Conservation (phyloP, 2,113 vertebrate species). For the Suncus etruscus region DNA sequence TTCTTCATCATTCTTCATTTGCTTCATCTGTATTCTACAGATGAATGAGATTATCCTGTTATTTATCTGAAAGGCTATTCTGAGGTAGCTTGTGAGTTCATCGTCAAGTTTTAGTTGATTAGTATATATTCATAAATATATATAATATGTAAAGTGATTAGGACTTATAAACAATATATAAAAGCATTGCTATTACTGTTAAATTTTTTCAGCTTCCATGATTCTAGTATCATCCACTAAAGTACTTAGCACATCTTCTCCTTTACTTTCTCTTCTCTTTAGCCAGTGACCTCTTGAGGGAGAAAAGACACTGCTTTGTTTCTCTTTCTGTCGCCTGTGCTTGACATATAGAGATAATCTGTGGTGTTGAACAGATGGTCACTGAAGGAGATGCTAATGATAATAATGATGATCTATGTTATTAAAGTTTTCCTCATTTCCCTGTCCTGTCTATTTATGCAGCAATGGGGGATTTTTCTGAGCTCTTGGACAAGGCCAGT, state of each 20-base stretch:
- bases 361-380: not conserved
- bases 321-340: not conserved
- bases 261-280: not conserved
- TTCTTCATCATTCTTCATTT: too few species aligned
- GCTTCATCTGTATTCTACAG: too few species aligned
- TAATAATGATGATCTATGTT: not conserved
- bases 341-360: not conserved
- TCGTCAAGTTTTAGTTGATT: not conserved
- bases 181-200: slow-evolving; percentile 19
- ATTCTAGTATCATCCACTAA: not conserved
- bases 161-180: not conserved
- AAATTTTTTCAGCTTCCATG: not conserved
- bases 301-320: not conserved
- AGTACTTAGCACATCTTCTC: not conserved
- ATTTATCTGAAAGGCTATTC: too few species aligned
- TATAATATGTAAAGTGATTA: not conserved
- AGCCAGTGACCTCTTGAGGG: not conserved
- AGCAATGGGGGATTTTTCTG: not conserved
- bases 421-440: slow-evolving; percentile 28
- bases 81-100: not conserved
- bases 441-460: not conserved
- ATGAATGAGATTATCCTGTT: too few species aligned
- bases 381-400: not conserved
- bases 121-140: not conserved
- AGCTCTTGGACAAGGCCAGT: too few species aligned